Evolutionary conservation across 2,888 invertebrate species (phyloP), one percentile per base, ranked within the genome.

Genomic region (Agapetus fuscipes): DNA sequence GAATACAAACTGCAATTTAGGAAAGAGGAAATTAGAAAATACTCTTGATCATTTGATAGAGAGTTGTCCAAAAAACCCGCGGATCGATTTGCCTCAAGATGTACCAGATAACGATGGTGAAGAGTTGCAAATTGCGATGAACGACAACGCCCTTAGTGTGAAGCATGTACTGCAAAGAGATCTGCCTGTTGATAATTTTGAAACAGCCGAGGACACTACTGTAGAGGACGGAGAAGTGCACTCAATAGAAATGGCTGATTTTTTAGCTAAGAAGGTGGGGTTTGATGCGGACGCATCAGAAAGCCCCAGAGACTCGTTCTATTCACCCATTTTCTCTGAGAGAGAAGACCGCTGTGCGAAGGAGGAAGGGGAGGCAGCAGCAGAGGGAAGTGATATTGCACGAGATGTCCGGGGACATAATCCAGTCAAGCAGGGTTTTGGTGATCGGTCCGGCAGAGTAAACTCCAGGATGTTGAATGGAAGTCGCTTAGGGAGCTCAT

Each of bases 381-480:
- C 41, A 32, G 13, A 43, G 52, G 31, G 57, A 57, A 48, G 54
- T n/a, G n/a, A n/a, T n/a, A n/a, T n/a, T n/a, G n/a, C n/a, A n/a
- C n/a, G 20, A 20, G 20, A 20, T 9, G 20, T 6, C 20, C 20
- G 20, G 20, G 20, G 59, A 58, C 59, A 53, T 11, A 9, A 55
- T 3, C 57, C 55, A 3, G 58, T 56, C 38, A 53, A 61, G 61
- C 55, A 60, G 70, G 70, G 69, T 71, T 71, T 71, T 71, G 69
- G 69, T 69, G 69, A 69, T 62, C 52, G 61, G 70, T 71, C 70
- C 70, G 70, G 57, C 70, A 68, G 70, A 67, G 69, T 66, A 66
- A 64, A 60, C 58, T 61, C 63, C 64, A 60, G 64, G 65, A 63
- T 58, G 53, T 56, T 57, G 58, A 56, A 57, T 51, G 56, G 53